Conservation (phyloP, 2,888 invertebrate species). For the Dyspetes luteomarginatus region DNA sequence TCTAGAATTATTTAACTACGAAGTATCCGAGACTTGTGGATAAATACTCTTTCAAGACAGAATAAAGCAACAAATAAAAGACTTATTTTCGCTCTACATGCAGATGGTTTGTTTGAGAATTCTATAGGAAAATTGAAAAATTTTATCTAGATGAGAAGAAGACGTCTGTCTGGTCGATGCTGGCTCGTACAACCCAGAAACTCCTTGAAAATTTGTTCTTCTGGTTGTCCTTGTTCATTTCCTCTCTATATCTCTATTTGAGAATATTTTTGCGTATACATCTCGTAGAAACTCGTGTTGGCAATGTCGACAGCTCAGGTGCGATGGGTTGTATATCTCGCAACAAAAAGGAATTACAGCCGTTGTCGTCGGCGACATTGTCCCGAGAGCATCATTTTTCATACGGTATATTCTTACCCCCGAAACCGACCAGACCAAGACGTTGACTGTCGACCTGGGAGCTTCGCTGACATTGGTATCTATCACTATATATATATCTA, state of each 20-base stretch:
- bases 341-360: slow-evolving; percentile 52
- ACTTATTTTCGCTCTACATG: too few relatives aligned
- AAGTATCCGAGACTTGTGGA: too few relatives aligned
- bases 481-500: too few relatives aligned
- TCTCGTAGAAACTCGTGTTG: slow-evolving; percentile 12
- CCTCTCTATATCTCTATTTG: not conserved
- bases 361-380: slow-evolving; percentile 39
- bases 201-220: not conserved
- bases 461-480: not conserved
- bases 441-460: not conserved
- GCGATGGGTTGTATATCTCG: slow-evolving; percentile 26
- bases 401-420: slow-evolving; percentile 28
- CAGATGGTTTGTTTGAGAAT: too few relatives aligned
- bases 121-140: not conserved
- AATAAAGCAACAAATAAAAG: too few relatives aligned
- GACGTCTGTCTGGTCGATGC: not conserved
- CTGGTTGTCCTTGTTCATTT: not conserved
- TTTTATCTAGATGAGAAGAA: not conserved
- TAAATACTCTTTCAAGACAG: too few relatives aligned
- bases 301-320: slow-evolving; percentile 27
- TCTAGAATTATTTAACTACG: too few relatives aligned
- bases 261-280: not conserved
- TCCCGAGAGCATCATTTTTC: slow-evolving; percentile 58
- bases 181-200: not conserved
- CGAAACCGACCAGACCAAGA: slow-evolving; percentile 15